phyloP scores from a whole-genome alignment of 2,888 invertebrate genomes.

The Epinotia nisella region DNA sequence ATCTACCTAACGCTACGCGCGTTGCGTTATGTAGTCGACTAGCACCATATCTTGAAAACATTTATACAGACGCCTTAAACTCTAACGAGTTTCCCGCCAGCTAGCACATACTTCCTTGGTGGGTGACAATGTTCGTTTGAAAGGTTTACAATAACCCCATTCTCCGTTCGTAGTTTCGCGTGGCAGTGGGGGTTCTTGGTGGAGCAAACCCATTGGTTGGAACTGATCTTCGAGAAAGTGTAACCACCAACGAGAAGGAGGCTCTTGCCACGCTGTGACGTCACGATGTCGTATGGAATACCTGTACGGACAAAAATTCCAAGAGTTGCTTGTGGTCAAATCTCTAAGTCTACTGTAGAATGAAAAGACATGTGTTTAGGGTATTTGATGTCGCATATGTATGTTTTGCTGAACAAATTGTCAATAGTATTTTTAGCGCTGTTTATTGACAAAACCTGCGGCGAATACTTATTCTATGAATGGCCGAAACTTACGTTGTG shows the following conservation, averaged over 20 bases:
- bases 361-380: not conserved
- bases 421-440: not conserved
- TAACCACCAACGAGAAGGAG: slow-evolving; percentile 57
- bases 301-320: slow-evolving; percentile 39
- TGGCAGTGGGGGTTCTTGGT: slow-evolving; percentile 50
- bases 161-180: slow-evolving; percentile 48
- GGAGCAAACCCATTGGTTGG: slow-evolving; percentile 54
- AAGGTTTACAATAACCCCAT: slow-evolving; percentile 46
- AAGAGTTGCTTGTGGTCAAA: not conserved
- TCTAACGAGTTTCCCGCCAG: slow-evolving; percentile 33
- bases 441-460: too few relatives aligned
- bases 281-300: slow-evolving; percentile 49
- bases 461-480: too few relatives aligned
- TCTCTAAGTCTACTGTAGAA: not conserved
- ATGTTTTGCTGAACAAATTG: not conserved
- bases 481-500: too few relatives aligned
- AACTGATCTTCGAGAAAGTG: slow-evolving; percentile 52
- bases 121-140: slow-evolving; percentile 48
- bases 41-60: too few relatives aligned
- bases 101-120: slow-evolving; percentile 40
- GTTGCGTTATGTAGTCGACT: too few relatives aligned
- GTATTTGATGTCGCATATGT: not conserved
- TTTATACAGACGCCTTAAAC: not conserved
- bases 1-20: too few relatives aligned
- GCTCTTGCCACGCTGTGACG: slow-evolving; percentile 57